Evolutionary conservation across 2,888 invertebrate genomes (phyloP), one percentile per base, ranked within the genome.

Genomic region (Thera obeliscata): DNA sequence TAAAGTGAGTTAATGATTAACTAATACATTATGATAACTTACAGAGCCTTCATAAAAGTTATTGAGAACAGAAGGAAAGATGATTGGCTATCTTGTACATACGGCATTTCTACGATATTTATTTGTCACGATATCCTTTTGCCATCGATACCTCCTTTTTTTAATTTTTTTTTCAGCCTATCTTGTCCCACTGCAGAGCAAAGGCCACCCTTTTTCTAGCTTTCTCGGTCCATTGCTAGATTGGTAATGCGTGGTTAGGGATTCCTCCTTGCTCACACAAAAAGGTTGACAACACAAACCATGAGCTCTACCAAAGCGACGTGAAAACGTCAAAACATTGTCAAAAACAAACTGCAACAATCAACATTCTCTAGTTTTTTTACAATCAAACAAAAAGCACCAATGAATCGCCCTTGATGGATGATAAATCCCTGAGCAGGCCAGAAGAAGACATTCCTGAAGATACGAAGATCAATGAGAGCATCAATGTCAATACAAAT

Each of bases 351-450:
- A 58, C 58, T 52, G 52, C 56, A 65, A 65, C 56, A 59, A 62
- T n/a, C 61, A 60, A 56, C 38, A 49, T 38, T 12, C 5, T 52
- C 55, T 54, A 66, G 55, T 71, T 71, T 67, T 46, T 62, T 12
- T 57, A 68, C 56, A 64, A 63, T 22, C 52, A 57, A 61, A 69
- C 56, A 61, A 41, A 50, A 76, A 76, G 35, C 58, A 83, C 83
- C 85, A 88, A 91, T 89, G 87, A 73, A 81, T 80, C 76, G 73
- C 71, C 75, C 78, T 92, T 91, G 73, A 93, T 93, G 93, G 91
- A 89, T 72, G 81, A 87, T 74, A 79, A 87, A 72, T 79, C 87
- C 76, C 71, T 75, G 49, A 75, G 78, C 66, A 76, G 58, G 69
- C 76, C 82, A 76, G 82, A 80, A 76, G 79, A 83, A 60, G 43